Evolutionary conservation across 2,113 vertebrate genomes (phyloP).

Genomic region (Micromys minutus): DNA sequence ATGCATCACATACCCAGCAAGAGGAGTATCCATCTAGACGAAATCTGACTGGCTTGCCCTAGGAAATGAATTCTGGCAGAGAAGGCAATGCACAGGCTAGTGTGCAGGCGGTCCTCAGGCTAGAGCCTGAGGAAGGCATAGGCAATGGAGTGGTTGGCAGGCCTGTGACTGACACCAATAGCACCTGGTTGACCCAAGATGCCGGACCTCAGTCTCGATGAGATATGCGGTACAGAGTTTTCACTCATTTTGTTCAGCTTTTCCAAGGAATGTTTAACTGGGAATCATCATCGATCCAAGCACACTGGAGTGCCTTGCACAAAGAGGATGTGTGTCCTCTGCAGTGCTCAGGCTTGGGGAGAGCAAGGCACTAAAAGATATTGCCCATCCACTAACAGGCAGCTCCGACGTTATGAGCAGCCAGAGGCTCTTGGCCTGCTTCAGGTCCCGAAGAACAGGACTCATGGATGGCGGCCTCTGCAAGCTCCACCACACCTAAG

Average conservation of each 20-base stretch:
- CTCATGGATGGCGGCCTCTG: rapidly evolving
- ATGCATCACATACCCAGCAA: too few relatives aligned
- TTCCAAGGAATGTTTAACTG: neutral
- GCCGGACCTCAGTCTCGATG: conserved; percentile 29
- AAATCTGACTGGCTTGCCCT: too few relatives aligned
- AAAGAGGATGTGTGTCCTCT: neutral
- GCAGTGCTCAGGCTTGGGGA: too few relatives aligned
- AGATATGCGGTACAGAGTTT: neutral
- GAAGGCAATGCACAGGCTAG: too few relatives aligned
- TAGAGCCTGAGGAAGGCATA: neutral
- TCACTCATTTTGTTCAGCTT: conserved; percentile 38
- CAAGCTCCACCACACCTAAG: too few relatives aligned
- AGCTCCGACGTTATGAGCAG: neutral
- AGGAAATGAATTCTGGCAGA: neutral
- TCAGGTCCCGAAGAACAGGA: neutral
- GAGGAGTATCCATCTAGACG: too few relatives aligned
- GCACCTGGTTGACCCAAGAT: neutral
- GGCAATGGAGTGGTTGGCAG: neutral
- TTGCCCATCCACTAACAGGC: too few relatives aligned
- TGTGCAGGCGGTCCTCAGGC: neutral
- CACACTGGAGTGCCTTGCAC: neutral
- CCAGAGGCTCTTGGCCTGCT: neutral
- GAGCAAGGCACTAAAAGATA: too few relatives aligned
- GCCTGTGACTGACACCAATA: neutral
- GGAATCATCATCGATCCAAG: neutral